Evolutionary conservation across 2,797 vertebrate species (phyloP), one percentile per base, ranked within the genome.

Genomic region (Podarcis lilfordi): DNA sequence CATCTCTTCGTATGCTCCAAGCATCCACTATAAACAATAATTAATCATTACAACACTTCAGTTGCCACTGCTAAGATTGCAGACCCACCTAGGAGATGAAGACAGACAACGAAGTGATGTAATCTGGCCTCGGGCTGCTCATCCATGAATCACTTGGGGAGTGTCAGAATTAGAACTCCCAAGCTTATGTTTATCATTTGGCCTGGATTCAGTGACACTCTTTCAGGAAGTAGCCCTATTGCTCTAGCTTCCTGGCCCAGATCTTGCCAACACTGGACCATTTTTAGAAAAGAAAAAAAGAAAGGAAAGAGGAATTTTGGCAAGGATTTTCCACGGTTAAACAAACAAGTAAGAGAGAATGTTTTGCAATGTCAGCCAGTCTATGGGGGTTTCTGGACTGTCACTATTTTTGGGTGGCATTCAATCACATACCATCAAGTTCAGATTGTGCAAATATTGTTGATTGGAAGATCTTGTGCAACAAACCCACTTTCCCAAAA

Each of bases 1-100:
- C 83, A 86, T 25, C 0, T 3, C 61, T 86, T 91, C 91, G 86
- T 4, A 13, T 78, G 27, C 86, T 88, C 45, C 87, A 88, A 89
- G 2, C 0, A 59, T 5, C 80, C 15, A 55, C 11, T 9, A 69
- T 2, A 80, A 45, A 89, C 32, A 0, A 66, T 69, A 86, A 91
- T 86, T 69, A 89, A 66, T 10, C 7, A 0, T 32, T 84, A 37
- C 88, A 92, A 88, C 1, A 27, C 76, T 84, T 75, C 8, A 77
- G 5, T 0, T 61, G 40, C 19, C 86, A 68, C 35, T 84, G 35
- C 64, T 3, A 89, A 80, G 59, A 85, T 2, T 80, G 72, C 10
- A 0, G 35, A 0, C 66, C 10, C 81, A 29, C 71, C 69, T 83
- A 89, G 84, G 10, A 83, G 17, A 13, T 77, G 74, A 59, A 0